These are phyloP conservation scores for Tauraco hartlaubi DNA, from an alignment of 2,797 vertebrate species.

Conservation along the genomic window DNA sequence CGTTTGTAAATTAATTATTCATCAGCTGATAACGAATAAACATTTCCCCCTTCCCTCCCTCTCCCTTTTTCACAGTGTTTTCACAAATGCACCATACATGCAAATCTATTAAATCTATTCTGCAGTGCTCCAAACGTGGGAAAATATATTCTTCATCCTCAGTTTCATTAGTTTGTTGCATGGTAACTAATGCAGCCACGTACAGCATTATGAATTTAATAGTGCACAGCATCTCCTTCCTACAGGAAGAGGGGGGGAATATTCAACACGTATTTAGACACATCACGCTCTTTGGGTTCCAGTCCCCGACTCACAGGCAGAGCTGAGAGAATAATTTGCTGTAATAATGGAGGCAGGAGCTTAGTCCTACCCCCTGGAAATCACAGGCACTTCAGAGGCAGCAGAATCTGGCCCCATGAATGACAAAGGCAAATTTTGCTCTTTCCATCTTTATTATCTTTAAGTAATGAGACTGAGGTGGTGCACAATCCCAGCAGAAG, in stretches of 20 bases:
- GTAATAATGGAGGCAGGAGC: background rate
- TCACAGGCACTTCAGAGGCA: background rate
- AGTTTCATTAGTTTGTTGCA: slow-evolving; percentile 40
- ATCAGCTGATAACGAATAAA: slow-evolving; percentile 59
- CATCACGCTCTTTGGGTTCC: background rate
- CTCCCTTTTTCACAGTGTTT: background rate
- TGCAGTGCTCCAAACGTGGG: slow-evolving; percentile 25
- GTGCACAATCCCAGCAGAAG: background rate
- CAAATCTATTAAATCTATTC: slow-evolving; percentile 43
- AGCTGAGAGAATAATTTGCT: slow-evolving; percentile 17
- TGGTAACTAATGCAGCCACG: slow-evolving; percentile 44
- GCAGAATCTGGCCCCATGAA: background rate
- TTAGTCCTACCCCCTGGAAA: background rate
- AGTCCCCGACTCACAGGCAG: background rate
- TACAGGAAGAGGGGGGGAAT: background rate
- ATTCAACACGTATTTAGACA: background rate
- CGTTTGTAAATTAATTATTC: slow-evolving; percentile 70
- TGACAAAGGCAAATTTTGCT: background rate
- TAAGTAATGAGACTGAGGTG: background rate
- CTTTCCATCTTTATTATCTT: background rate
- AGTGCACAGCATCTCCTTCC: background rate
- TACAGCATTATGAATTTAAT: slow-evolving; percentile 26
- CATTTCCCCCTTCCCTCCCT: background rate
- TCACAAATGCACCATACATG: slow-evolving; percentile 26
- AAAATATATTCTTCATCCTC: slow-evolving; percentile 33